Percentiles rank a stretch among this genome's conserved stretches.
phyloP scores from a whole-genome alignment of 2,888 invertebrate species.

The Aspidapion aeneum region DNA sequence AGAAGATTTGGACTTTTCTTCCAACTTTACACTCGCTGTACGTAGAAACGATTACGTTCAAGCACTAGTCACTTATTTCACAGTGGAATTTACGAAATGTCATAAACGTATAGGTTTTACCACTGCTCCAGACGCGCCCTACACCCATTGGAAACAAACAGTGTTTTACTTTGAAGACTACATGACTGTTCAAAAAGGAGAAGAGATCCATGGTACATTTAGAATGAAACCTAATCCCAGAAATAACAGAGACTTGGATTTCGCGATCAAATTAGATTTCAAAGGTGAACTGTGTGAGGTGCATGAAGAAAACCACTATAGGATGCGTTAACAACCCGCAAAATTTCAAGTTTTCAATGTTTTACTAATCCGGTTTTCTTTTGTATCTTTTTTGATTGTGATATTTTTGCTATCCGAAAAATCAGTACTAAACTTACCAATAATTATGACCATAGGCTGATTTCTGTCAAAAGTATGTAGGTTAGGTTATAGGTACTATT shows the following conservation, averaged over 20 bases:
- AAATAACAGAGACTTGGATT: slow-evolving; percentile 97
- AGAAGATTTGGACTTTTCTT: slow-evolving; percentile 87
- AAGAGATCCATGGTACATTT: slow-evolving; percentile 90
- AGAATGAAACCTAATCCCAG: slow-evolving; percentile 93
- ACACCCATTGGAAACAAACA: slow-evolving; percentile 99
- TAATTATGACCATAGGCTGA: no score
- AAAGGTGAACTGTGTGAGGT: slow-evolving; percentile 85
- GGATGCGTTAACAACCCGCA: slow-evolving; percentile 70
- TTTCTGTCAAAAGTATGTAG: no score
- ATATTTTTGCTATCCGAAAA: not conserved
- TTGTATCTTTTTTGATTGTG: not conserved
- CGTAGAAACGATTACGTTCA: slow-evolving; percentile 95
- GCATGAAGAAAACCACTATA: slow-evolving; percentile 80
- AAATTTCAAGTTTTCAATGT: not conserved
- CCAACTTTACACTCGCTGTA: slow-evolving; percentile 75
- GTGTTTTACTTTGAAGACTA: slow-evolving; percentile 98
- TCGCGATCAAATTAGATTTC: slow-evolving; percentile 89
- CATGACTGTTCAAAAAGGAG: slow-evolving; percentile 93
- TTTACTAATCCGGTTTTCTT: not conserved
- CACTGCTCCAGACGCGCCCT: slow-evolving; percentile 95
- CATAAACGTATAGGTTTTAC: slow-evolving; percentile 98
- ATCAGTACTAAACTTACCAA: no score
- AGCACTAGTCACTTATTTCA: slow-evolving; percentile 98
- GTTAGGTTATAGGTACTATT: no score
- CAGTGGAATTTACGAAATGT: slow-evolving; percentile 98